These are phyloP conservation scores for Tinamus guttatus DNA, from an alignment of 2,113 vertebrate genomes.

Conservation along the genomic window DNA sequence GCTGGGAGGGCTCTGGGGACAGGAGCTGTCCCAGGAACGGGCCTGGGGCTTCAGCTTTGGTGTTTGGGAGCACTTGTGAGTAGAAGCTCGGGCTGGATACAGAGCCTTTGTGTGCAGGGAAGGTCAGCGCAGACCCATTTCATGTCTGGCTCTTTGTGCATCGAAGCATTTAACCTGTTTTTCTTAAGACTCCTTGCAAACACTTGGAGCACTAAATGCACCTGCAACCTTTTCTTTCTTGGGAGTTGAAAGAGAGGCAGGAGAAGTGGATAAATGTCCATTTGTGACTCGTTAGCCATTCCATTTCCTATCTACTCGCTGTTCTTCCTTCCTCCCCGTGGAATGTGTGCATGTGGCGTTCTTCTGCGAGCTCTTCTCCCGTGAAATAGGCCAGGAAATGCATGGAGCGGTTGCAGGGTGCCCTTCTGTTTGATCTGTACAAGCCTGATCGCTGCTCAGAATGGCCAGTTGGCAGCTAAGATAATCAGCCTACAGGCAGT, in stretches of 20 bases:
- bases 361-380: background rate
- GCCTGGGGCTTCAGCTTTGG: too few relatives aligned
- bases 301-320: background rate
- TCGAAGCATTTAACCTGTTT: background rate
- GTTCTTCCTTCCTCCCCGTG: background rate
- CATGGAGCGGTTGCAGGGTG: background rate
- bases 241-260: background rate
- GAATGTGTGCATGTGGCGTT: background rate
- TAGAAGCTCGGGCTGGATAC: accelerated
- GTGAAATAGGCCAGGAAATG: background rate
- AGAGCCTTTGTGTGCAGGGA: background rate
- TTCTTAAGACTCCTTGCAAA: background rate
- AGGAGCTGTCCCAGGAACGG: too few relatives aligned
- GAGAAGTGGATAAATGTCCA: background rate
- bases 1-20: background rate
- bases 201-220: accelerated
- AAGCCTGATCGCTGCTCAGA: background rate
- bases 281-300: background rate
- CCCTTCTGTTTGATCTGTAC: background rate
- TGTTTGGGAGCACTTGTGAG: too few relatives aligned
- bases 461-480: slow-evolving; percentile 37
- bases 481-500: slow-evolving; percentile 36
- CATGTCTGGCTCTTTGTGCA: background rate
- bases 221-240: too few relatives aligned
- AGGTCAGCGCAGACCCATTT: background rate